Evolutionary conservation across 2,113 vertebrate genomes (phyloP).

Genomic region (Todiramphus chloris): DNA sequence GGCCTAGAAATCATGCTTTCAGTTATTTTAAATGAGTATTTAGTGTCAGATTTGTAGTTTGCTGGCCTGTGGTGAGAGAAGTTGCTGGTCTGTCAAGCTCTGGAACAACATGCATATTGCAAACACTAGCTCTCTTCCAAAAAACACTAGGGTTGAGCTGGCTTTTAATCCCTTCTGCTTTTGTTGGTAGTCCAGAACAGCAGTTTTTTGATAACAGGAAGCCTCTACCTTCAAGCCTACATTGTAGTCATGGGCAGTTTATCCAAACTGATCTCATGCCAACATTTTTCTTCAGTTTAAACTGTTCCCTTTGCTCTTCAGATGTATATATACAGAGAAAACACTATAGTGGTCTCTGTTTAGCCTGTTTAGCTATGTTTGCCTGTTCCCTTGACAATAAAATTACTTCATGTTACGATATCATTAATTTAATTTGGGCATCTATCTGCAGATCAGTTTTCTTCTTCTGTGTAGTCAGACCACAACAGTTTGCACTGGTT

Average conservation of each 20-base stretch:
- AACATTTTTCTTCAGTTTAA: not conserved
- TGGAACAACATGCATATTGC: not conserved
- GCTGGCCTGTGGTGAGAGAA: not conserved
- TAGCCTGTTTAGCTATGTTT: not conserved
- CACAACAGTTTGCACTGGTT: not conserved
- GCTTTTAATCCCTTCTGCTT: not conserved
- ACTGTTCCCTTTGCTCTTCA: not conserved
- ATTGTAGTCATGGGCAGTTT: not conserved
- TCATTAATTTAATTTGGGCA: not conserved
- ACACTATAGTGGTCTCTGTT: fast-evolving
- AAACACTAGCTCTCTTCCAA: not conserved
- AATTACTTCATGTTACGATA: not conserved
- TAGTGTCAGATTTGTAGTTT: not conserved
- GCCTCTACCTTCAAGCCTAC: not conserved
- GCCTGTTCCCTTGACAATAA: not conserved
- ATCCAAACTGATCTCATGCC: not conserved
- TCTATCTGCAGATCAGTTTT: not conserved
- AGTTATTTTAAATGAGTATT: not conserved
- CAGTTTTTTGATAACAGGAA: not conserved
- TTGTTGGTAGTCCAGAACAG: not conserved
- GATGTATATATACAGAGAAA: fast-evolving
- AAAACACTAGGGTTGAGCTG: not conserved
- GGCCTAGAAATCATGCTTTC: not conserved
- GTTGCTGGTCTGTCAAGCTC: not conserved
- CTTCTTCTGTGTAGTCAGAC: not conserved